These are phyloP conservation scores for Drosophila anomelani DNA, from an alignment of 2,888 invertebrate species.

Conservation along the genomic window DNA sequence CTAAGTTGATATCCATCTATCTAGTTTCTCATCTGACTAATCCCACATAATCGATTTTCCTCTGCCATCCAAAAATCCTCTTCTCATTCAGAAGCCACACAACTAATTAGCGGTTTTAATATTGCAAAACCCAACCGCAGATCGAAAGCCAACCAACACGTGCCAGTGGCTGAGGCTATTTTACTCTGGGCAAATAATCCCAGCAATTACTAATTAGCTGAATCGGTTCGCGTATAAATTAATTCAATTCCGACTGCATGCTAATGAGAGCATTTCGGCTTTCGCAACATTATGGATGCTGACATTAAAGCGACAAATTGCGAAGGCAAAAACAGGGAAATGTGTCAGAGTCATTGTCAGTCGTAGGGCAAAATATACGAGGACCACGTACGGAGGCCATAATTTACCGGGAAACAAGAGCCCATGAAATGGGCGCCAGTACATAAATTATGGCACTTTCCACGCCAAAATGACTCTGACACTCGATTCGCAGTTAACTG, in stretches of 20 bases:
- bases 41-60: not conserved
- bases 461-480: constrained; percentile 25
- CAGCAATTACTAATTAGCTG: constrained; percentile 56
- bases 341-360: constrained; percentile 27
- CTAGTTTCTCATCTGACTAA: not conserved
- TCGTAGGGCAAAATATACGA: constrained; percentile 22
- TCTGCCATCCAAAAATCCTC: not conserved
- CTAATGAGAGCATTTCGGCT: constrained; percentile 39
- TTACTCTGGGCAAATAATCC: constrained; percentile 20
- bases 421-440: constrained; percentile 62
- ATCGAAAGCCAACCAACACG: constrained; percentile 26
- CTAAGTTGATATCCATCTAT: not conserved
- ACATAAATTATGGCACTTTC: constrained; percentile 60
- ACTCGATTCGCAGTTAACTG: constrained; percentile 30
- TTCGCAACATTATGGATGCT: constrained; percentile 17
- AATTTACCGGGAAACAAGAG: constrained; percentile 55
- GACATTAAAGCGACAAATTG: constrained; percentile 29
- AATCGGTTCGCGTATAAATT: constrained; percentile 50
- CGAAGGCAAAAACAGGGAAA: constrained; percentile 28
- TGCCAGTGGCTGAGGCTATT: constrained; percentile 18
- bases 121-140: constrained; percentile 11
- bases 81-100: constrained; percentile 14
- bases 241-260: constrained; percentile 51
- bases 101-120: constrained; percentile 57
- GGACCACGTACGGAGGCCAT: constrained; percentile 55